Conservation (phyloP, 2,113 vertebrate genomes). For the Cebidichthys violaceus region DNA sequence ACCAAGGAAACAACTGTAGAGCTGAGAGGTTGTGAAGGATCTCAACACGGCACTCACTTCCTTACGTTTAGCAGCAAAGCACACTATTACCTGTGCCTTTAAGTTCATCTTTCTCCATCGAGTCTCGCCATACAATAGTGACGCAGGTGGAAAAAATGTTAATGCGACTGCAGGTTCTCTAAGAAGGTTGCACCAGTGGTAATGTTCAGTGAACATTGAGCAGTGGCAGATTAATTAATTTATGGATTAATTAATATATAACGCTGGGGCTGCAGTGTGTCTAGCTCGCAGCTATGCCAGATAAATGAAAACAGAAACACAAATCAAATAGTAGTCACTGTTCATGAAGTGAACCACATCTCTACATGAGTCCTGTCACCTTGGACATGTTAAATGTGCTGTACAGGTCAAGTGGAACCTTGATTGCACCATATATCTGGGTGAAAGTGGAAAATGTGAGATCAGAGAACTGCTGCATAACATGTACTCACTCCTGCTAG, state of each 20-base stretch:
- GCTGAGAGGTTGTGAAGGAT: neutral
- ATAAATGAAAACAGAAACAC: neutral
- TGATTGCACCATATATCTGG: neutral
- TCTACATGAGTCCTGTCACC: neutral
- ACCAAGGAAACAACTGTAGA: neutral
- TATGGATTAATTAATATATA: no score
- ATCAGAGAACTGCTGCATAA: neutral
- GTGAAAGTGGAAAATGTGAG: neutral
- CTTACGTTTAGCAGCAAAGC: no score
- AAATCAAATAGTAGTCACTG: neutral
- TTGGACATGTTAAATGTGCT: neutral
- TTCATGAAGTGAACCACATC: neutral
- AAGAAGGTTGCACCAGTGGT: neutral
- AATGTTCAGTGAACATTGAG: neutral
- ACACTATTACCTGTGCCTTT: no score
- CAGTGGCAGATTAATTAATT: neutral
- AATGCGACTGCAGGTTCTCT: no score
- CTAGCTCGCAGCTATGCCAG: neutral
- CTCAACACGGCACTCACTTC: neutral
- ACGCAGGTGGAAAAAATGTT: no score
- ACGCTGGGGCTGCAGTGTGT: no score
- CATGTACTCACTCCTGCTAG: constrained; percentile 93
- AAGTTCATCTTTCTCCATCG: no score
- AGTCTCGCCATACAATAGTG: no score
- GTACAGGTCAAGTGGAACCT: neutral